Evolutionary conservation across 2,113 vertebrate species (phyloP), one percentile per base, ranked within the genome.

Genomic region (Labeo rohita): DNA sequence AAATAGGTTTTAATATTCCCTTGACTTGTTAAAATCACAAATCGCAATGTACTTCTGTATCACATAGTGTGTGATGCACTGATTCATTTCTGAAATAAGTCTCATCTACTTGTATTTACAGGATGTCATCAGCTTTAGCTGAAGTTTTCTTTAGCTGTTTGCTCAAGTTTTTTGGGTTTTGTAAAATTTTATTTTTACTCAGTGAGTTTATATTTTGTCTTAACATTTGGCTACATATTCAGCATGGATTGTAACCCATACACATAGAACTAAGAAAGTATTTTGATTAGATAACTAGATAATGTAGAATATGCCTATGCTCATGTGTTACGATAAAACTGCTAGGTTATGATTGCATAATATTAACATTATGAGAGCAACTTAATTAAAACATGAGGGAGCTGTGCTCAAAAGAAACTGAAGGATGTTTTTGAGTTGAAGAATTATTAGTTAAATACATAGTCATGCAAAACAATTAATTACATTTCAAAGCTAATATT

Each of bases 401-500:
- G 12, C 6, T 43, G 18, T 79, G 45, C 34, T 79, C 9, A 72
- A 47, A 49, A 47, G 28, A 28, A 54, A 54, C 70, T 73, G 70
- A 45, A n/a, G 70, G 70, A 36, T 34, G 12, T 50, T 52, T 75
- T 49, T 23, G 73, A 74, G 21, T 12, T 74, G 43, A 45, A 73
- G 18, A 75, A 49, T 5, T 75, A 28, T 23, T 47, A 28, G 10
- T 28, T 66, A 34, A 66, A 12, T 28, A 6, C 23, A 66, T 28
- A 6, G 4, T 66, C 10, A 66, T 74, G 21, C 43, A 45, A 77
- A 77, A 36, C 8, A 9, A 56, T 36, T 13, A 45, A 80, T 28
- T 80, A 45, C 15, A 43, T 18, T 52, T 76, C 49, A 52, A 52
- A 52, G 2, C 74, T 76, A 76, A 76, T 73, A 49, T 23, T 75